These are phyloP conservation scores for Zootoca vivipara DNA, from an alignment of 2,113 vertebrate species.

Conservation along the genomic window DNA sequence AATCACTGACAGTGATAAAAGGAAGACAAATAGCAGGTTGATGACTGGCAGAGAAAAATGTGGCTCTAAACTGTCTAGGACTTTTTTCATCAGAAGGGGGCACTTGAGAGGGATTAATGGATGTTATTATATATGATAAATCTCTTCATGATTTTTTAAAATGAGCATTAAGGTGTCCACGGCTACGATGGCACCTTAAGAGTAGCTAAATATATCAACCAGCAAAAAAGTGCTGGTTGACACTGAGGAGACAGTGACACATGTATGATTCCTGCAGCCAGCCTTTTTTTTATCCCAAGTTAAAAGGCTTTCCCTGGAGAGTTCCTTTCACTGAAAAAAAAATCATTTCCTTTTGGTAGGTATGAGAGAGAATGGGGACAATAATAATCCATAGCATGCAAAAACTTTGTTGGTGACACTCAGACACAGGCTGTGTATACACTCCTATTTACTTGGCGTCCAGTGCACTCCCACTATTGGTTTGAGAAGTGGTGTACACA, in stretches of 20 bases:
- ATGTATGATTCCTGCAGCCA: not conserved
- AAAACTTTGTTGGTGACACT: not conserved
- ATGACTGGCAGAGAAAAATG: constrained; percentile 21
- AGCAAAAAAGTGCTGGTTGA: not conserved
- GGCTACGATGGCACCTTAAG: not conserved
- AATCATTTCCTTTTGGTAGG: not conserved
- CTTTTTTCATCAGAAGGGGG: not conserved
- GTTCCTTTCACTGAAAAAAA: not conserved
- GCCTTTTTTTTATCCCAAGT: not conserved
- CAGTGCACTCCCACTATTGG: too few relatives aligned
- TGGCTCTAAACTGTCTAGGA: constrained; percentile 1
- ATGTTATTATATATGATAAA: constrained; percentile 8
- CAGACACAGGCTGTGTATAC: too few relatives aligned
- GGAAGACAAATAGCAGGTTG: constrained; percentile 1
- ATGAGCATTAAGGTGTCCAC: not conserved
- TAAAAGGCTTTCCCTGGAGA: not conserved
- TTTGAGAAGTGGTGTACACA: too few relatives aligned
- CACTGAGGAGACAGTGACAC: not conserved
- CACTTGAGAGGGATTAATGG: constrained; percentile 2
- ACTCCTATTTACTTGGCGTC: too few relatives aligned
- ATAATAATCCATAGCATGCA: not conserved
- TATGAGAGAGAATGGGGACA: not conserved
- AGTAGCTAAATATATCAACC: not conserved
- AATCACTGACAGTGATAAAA: constrained; percentile 23
- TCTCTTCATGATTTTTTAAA: constrained; percentile 4